phyloP scores from a whole-genome alignment of 2,797 vertebrate species.

The Antennarius maculatus region DNA sequence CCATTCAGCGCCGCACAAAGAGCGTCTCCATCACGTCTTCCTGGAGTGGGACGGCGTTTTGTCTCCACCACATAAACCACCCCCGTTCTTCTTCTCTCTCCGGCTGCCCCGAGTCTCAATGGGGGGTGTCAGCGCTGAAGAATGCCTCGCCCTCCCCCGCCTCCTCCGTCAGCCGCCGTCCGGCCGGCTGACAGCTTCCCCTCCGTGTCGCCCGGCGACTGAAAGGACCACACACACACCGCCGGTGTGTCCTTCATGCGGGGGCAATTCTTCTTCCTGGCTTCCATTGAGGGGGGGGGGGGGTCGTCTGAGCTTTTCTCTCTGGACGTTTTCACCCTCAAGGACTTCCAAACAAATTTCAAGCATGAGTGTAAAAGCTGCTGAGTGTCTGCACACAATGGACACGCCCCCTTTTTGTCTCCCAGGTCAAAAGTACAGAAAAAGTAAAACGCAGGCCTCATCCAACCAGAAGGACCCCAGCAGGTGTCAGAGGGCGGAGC shows the following conservation, averaged over 20 bases:
- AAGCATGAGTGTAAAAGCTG: slow-evolving; percentile 66
- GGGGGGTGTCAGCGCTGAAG: slow-evolving; percentile 54
- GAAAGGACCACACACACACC: slow-evolving; percentile 72
- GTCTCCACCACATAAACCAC: slow-evolving; percentile 66
- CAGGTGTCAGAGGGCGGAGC: too few species aligned
- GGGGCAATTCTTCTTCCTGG: slow-evolving; percentile 50
- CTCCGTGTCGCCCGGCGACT: slow-evolving; percentile 50
- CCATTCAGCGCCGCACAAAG: slow-evolving; percentile 56
- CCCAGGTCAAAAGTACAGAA: slow-evolving; percentile 26
- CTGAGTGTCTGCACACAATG: slow-evolving; percentile 58
- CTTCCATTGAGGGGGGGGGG: slow-evolving; percentile 31
- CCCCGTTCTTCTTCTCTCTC: slow-evolving; percentile 55
- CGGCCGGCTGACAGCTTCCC: slow-evolving; percentile 64
- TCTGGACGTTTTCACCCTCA: slow-evolving; percentile 47
- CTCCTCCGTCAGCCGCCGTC: slow-evolving; percentile 44
- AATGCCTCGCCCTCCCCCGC: slow-evolving; percentile 30
- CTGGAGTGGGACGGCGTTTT: slow-evolving; percentile 51
- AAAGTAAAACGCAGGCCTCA: background rate
- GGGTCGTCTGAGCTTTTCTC: slow-evolving; percentile 57
- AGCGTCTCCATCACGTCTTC: slow-evolving; percentile 49
- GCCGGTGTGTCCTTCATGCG: slow-evolving; percentile 34
- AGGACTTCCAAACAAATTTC: slow-evolving; percentile 72
- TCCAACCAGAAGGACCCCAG: too few species aligned
- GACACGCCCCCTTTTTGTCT: slow-evolving; percentile 40
- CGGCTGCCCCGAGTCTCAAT: slow-evolving; percentile 45